A percentile compares a stretch with the other conserved stretches of the same genome.
Conservation (phyloP, 2,888 invertebrate species). For the Candidula unifasciata region DNA sequence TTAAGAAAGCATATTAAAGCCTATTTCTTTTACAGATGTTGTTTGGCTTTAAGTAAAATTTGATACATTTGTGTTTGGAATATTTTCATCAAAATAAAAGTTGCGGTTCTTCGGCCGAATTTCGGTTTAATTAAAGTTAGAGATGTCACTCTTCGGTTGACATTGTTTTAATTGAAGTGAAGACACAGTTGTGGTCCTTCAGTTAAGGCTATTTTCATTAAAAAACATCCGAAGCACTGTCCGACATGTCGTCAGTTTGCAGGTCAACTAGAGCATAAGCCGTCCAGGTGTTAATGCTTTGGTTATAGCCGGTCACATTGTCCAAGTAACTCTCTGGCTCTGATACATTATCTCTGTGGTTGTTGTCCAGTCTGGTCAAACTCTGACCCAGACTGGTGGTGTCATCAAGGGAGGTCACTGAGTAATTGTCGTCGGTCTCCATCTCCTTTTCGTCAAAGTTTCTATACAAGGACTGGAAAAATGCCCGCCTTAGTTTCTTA, state of each 20-base stretch:
- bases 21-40: no score
- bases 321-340: conserved; percentile 19
- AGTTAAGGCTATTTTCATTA: conserved; percentile 33
- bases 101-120: no score
- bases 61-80: no score
- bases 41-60: no score
- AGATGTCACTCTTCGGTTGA: conserved; percentile 24
- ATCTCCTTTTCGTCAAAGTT: background rate
- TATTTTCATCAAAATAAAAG: no score
- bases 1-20: no score
- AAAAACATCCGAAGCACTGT: conserved; percentile 36
- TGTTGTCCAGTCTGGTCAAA: background rate
- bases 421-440: background rate
- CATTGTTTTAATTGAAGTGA: conserved; percentile 36
- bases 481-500: conserved; percentile 10
- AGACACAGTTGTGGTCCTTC: background rate
- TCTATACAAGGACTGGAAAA: conserved; percentile 28
- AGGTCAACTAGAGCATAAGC: conserved; percentile 41
- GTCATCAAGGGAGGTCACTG: background rate
- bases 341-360: conserved; percentile 23
- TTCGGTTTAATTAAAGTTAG: background rate
- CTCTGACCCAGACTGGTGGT: background rate
- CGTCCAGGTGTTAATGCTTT: conserved; percentile 47
- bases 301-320: conserved; percentile 22
- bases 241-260: conserved; percentile 43